Evolutionary conservation across 2,113 vertebrate genomes (phyloP).

Genomic region (Platanista minor): DNA sequence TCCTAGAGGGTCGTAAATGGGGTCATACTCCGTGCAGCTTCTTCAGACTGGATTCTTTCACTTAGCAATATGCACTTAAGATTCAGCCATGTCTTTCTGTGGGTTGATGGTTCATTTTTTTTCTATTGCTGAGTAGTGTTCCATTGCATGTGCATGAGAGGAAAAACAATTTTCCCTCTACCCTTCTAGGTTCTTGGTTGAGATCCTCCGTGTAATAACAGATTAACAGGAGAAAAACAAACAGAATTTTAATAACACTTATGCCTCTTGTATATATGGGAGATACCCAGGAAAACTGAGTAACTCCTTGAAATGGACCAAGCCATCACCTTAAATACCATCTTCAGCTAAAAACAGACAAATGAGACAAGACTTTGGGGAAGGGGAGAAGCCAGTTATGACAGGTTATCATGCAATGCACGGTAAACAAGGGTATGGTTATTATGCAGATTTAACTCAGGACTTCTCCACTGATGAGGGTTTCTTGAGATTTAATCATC

Average conservation of each 20-base stretch:
- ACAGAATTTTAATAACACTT: background rate
- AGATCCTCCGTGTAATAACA: background rate
- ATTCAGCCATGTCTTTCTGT: background rate
- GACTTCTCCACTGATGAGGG: background rate
- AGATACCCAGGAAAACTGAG: background rate
- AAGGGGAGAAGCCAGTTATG: background rate
- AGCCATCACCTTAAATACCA: background rate
- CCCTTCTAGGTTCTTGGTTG: background rate
- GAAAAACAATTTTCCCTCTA: background rate
- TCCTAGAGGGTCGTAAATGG: background rate
- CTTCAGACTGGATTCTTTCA: background rate
- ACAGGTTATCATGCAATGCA: background rate
- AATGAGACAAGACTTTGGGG: background rate
- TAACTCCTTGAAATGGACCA: background rate
- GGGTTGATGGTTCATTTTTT: background rate
- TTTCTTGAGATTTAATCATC: background rate
- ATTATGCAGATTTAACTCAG: background rate
- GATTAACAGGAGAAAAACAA: background rate
- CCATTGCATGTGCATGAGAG: background rate
- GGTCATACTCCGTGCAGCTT: background rate
- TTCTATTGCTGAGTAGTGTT: accelerated
- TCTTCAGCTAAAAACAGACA: background rate
- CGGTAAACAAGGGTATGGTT: background rate
- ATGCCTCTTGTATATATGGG: background rate
- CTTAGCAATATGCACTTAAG: background rate